Percentiles rank a stretch among this genome's conserved stretches.
phyloP scores from a whole-genome alignment of 2,797 vertebrate genomes.

The Eulemur mongoz region DNA sequence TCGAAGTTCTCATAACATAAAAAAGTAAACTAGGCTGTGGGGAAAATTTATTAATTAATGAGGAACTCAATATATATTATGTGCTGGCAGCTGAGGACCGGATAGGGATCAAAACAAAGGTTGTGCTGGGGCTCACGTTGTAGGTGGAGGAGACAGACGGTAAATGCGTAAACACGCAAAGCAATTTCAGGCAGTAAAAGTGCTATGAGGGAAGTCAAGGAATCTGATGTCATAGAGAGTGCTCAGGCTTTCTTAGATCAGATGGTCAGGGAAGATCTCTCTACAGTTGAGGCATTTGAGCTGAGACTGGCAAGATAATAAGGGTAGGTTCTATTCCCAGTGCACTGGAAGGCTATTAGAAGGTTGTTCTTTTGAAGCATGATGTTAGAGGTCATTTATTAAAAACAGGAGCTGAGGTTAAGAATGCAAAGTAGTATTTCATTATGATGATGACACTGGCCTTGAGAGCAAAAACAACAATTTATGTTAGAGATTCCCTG shows the following conservation, averaged over 20 bases:
- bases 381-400: background rate
- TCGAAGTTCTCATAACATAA: background rate
- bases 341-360: background rate
- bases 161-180: background rate
- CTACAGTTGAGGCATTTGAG: background rate
- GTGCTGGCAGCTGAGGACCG: background rate
- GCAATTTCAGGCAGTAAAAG: background rate
- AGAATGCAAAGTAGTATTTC: background rate
- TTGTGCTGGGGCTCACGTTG: background rate
- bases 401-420: background rate
- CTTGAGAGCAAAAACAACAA: background rate
- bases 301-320: background rate
- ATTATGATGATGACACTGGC: background rate
- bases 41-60: conserved; percentile 13
- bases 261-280: background rate
- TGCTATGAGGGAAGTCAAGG: background rate
- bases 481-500: background rate
- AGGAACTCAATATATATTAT: background rate
- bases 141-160: background rate
- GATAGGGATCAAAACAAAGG: background rate
- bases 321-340: background rate
- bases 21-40: background rate
- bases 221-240: background rate
- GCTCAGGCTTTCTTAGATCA: background rate
- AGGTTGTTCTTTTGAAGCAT: background rate